Conservation (phyloP, 2,888 invertebrate genomes). For the Macrosoma leucophasiata region DNA sequence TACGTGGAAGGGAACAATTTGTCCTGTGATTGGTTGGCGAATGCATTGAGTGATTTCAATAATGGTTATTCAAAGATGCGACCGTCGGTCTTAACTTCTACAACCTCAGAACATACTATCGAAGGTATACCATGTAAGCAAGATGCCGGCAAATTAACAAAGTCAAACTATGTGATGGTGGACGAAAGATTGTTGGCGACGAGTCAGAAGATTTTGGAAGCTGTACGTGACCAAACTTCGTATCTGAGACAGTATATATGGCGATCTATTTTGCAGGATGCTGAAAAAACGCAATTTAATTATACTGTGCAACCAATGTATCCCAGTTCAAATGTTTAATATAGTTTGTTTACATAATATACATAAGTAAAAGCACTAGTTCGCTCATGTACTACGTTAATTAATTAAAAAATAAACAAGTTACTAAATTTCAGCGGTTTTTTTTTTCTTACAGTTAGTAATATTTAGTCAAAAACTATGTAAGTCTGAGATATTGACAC, state of each 20-base stretch:
- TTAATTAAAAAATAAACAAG: no score
- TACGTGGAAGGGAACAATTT: slow-evolving; percentile 54
- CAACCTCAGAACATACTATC: slow-evolving; percentile 35
- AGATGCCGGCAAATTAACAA: slow-evolving; percentile 21
- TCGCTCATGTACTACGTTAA: no score
- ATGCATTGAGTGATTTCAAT: slow-evolving; percentile 45
- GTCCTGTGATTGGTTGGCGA: slow-evolving; percentile 52
- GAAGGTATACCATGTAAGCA: slow-evolving; percentile 51
- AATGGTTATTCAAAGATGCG: slow-evolving; percentile 54
- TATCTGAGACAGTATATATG: slow-evolving; percentile 37
- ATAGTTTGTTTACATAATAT: no score
- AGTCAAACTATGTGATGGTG: slow-evolving; percentile 22
- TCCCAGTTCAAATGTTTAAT: no score
- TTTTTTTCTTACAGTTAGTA: no score
- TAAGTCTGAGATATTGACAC: no score
- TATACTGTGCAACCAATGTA: no score
- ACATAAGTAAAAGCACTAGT: no score
- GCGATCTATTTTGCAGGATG: slow-evolving; percentile 28
- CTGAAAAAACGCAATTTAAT: slow-evolving; percentile 27
- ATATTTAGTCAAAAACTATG: no score
- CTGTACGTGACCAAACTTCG: slow-evolving; percentile 50
- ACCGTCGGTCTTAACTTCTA: slow-evolving; percentile 34
- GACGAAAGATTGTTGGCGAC: slow-evolving; percentile 53
- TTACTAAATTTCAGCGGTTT: no score
- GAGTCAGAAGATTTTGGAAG: slow-evolving; percentile 54